Evolutionary conservation across 2,797 vertebrate genomes (phyloP), one percentile per base, ranked within the genome.

Genomic region (Lepus oiostolus): DNA sequence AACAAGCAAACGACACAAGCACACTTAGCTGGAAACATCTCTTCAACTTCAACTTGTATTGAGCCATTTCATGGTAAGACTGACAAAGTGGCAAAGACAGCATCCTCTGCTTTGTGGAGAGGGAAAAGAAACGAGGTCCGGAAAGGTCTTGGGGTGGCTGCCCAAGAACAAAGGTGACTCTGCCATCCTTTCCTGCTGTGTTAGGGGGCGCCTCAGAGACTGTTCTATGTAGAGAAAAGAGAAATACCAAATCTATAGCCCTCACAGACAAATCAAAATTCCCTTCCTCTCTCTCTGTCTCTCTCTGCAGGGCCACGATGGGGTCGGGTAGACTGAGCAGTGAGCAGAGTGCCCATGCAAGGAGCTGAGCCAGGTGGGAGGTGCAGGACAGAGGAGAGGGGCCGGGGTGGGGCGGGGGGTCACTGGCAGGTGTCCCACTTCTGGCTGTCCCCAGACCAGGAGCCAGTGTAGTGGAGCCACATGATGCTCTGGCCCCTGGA

Each of bases 401-500:
- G 24, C n/a, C 11, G 10, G 67, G 58, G 38, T 14, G 21, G n/a
- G 0, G 0, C 38, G 58, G 54, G 35, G 85, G 47, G 7, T 42
- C 42, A 42, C 8, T 22, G 24, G 42, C 26, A 4, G 1, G 4
- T 75, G 24, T 4, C 32, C 21, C 4, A 2, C 47, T 50, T 26
- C 22, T n/a, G 71, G 52, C 60, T 11, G 24, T 42, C 54, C 22
- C 62, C 0, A 4, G 28, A 62, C 5, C 32, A 9, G n/a, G 21
- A 50, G 10, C 17, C 16, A 35, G 28, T 2, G 70, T 21, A 5
- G n/a, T 3, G 17, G 35, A 58, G 47, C 11, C 35, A 2, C 0
- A 0, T 12, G 26, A 65, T 0, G 13, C 35, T 60, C 4, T 63
- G 65, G 72, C 2, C 12, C 32, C 47, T 0, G 11, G 83, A 38